phyloP scores from a whole-genome alignment of 2,797 vertebrate genomes.

The Danio kyathit region DNA sequence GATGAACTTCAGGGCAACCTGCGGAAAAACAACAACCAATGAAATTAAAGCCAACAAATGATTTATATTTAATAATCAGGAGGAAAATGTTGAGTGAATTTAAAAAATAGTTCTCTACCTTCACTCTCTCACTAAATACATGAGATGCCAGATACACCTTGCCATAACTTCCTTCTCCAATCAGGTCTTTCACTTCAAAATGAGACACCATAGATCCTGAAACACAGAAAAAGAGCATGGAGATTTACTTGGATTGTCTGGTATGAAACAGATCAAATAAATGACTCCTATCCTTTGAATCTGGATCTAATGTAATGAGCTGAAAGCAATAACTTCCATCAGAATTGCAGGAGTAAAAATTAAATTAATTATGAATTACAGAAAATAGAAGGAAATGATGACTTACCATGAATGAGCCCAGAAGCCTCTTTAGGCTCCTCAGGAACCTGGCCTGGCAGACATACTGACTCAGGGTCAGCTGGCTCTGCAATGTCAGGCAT shows the following conservation, averaged over 20 bases:
- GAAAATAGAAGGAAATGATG: too few relatives aligned
- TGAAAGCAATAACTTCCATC: neutral
- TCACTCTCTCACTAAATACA: neutral
- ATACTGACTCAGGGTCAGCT: too few relatives aligned
- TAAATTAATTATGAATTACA: too few relatives aligned
- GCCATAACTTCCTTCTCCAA: neutral
- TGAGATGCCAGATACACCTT: neutral
- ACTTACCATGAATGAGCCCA: too few relatives aligned
- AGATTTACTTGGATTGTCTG: neutral
- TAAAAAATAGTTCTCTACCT: neutral
- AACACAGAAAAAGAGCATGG: neutral
- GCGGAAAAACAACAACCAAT: neutral
- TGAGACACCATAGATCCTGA: neutral
- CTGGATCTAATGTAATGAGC: neutral
- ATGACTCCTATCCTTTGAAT: neutral
- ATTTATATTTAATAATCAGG: neutral
- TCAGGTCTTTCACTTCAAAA: neutral
- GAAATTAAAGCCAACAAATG: neutral
- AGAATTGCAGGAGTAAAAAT: neutral
- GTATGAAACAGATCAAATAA: neutral
- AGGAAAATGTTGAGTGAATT: neutral
- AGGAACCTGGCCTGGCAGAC: too few relatives aligned
- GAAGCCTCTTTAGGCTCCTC: too few relatives aligned
- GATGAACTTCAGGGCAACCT: conserved; percentile 4
- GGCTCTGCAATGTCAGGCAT: too few relatives aligned